Evolutionary conservation across 92 coral and sea anemone species (phyloP).

Genomic region (Actinostola sp.): DNA sequence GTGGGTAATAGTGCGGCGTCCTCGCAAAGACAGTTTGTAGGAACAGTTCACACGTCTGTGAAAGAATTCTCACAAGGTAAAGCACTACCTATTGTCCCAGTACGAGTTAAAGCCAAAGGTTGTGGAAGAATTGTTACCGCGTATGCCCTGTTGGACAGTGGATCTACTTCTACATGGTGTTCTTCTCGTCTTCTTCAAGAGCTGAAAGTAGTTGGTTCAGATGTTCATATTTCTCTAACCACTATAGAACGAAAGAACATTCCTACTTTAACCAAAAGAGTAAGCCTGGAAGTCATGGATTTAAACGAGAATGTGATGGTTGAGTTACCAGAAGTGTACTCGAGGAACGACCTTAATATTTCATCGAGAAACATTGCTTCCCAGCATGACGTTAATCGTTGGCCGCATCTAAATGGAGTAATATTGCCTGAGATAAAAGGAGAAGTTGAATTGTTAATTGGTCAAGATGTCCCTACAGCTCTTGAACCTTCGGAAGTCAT

Average conservation of each 20-base stretch:
- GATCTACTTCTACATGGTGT: slow-evolving; percentile 69
- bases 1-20: too few relatives aligned
- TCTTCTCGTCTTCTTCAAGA: slow-evolving; percentile 24
- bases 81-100: slow-evolving; percentile 59
- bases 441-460: slow-evolving; percentile 53
- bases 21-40: too few relatives aligned
- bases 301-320: slow-evolving; percentile 44
- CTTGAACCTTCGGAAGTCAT: slow-evolving; percentile 50
- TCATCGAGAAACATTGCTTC: slow-evolving; percentile 29
- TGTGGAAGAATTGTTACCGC: slow-evolving; percentile 27
- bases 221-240: slow-evolving; percentile 41
- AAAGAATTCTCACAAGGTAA: slow-evolving; percentile 7
- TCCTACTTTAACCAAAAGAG: slow-evolving; percentile 28
- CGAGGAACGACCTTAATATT: slow-evolving; percentile 39
- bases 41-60: too few relatives aligned
- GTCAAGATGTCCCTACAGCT: slow-evolving; percentile 58
- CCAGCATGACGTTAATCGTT: slow-evolving; percentile 66
- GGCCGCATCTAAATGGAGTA: slow-evolving; percentile 62
- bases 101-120: slow-evolving; percentile 58
- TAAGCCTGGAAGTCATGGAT: slow-evolving; percentile 56
- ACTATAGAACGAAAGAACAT: slow-evolving; percentile 55
- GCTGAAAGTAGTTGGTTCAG: slow-evolving; percentile 44
- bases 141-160: slow-evolving; percentile 51
- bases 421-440: slow-evolving; percentile 30
- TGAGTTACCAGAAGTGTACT: slow-evolving; percentile 51